A percentile compares a stretch with the other conserved stretches of the same genome.
Evolutionary conservation across 2,113 vertebrate genomes (phyloP).

Genomic region (Spermophilus dauricus): DNA sequence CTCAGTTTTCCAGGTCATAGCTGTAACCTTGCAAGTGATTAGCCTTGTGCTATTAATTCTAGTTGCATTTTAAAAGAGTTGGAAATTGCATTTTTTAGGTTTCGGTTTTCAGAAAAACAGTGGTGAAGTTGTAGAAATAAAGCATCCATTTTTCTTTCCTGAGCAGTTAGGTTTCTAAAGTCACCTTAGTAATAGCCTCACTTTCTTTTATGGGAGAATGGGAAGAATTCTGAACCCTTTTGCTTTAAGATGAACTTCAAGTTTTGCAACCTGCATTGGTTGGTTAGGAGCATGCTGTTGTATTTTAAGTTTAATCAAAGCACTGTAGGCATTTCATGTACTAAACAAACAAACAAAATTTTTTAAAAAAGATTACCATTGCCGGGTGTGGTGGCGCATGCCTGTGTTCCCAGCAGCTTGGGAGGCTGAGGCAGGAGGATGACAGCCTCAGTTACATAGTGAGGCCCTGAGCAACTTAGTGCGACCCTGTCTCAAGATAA

Average conservation of each 20-base stretch:
- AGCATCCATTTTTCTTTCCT: not conserved
- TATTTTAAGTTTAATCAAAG: not conserved
- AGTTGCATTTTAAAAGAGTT: not conserved
- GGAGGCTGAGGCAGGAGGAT: no score
- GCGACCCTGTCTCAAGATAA: not conserved
- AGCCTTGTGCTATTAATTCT: not conserved
- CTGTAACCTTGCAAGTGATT: rapidly evolving
- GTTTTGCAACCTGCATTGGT: no score
- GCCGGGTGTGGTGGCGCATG: no score
- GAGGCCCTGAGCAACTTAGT: no score
- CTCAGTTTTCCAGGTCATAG: not conserved
- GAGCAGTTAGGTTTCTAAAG: not conserved
- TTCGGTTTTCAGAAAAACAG: not conserved
- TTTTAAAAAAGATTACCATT: no score
- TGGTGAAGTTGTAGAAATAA: not conserved
- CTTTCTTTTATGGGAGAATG: not conserved
- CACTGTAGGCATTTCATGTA: not conserved
- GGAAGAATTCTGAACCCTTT: not conserved
- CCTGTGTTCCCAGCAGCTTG: no score
- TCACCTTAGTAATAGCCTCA: not conserved
- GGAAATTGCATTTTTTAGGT: not conserved
- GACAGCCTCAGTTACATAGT: no score
- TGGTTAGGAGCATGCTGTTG: not conserved
- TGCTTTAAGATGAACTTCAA: not conserved
- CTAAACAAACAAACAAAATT: no score